Evolutionary conservation across 2,888 invertebrate genomes (phyloP), one percentile per base, ranked within the genome.

Genomic region (Linyphia triangularis): DNA sequence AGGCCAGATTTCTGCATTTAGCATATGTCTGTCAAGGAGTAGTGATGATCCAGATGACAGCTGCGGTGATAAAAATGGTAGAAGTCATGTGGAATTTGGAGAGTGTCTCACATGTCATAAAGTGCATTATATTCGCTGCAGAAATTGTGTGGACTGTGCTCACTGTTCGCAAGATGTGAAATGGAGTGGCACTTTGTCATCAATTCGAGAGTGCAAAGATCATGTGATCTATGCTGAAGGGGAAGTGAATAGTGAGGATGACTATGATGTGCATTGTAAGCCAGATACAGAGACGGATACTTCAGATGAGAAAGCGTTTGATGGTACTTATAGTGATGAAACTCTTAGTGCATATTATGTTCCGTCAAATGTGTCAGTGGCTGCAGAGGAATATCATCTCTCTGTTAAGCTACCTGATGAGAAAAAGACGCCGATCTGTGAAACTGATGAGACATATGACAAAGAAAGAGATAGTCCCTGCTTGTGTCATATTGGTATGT

Each of bases 291-390:
- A 89, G 63, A 89, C 89, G 19, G 89, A 89, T 61, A 61, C 81
- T 30, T 89, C 89, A 30, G 89, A 89, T 75, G 89, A 89, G 43
- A 89, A 85, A 24, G 67, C 75, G 6, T 89, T 89, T 75, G 89
- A 89, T 57, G 89, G 81, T 26, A 82, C 79, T 16, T 89, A 89
- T 28, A 89, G 89, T 81, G 89, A 89, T 69, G 89, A 89, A 22
- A 85, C 89, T 73, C 59, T 89, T 6, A 89, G 89, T 89, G 89
- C 89, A 61, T 89, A 89, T 81, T 89, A 89, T 85, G 85, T 89
- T 43, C 89, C 89, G 28, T 89, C 89, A 16, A 84, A 85, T 69
- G 85, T 85, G 28, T 89, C 89, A 28, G 89, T 85, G n/a, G 75
- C 85, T 33, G 84, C 89, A 26, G 89, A 89, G 33, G 89, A 89